Evolutionary conservation across 53 echinoderm and acorn worm genomes (phyloP), one percentile per base, ranked within the genome.

Genomic region (Echinometra lucunter): DNA sequence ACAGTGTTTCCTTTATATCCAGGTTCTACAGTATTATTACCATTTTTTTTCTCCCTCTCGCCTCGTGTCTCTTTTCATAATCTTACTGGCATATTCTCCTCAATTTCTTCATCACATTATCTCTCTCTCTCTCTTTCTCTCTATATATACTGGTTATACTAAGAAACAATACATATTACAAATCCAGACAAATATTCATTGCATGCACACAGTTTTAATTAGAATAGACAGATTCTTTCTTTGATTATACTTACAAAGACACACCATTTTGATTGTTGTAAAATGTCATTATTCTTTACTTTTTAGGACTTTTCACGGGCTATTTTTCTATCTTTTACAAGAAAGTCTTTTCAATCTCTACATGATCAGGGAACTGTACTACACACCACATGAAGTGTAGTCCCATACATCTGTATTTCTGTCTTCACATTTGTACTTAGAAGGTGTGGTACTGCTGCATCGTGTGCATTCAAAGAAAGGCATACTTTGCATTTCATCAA

Each of bases 131-230:
- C n/a, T n/a, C n/a, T n/a, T n/a, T n/a, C n/a, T n/a, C n/a, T n/a
- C n/a, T n/a, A n/a, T n/a, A n/a, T n/a, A n/a, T n/a, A n/a, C n/a
- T n/a, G n/a, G n/a, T n/a, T n/a, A n/a, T 53, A 47, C 49, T 9
- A 47, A 53, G 53, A 63, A 63, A 63, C 63, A 63, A 8, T 18
- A 4, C 78, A 42, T 40, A 78, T 0, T 47, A 85, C 53, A 28
- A 47, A 49, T 85, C 78, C 0, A 85, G 11, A 49, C 85, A 81
- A 1, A 40, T 0, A 17, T 66, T 69, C 91, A 66, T 66, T 91
- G 47, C 91, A 91, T 91, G 91, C 91, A 91, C 91, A 91, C 91
- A 45, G 11, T 91, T n/a, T 91, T 91, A 91, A 69, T 91, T 72
- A 90, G 90, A 63, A 90, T 90, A 63, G 63, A 63, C 58, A 90